Percentiles rank a stretch among this genome's conserved stretches.
Evolutionary conservation across 2,113 vertebrate species (phyloP).

Genomic region (Cercocebus atys): DNA sequence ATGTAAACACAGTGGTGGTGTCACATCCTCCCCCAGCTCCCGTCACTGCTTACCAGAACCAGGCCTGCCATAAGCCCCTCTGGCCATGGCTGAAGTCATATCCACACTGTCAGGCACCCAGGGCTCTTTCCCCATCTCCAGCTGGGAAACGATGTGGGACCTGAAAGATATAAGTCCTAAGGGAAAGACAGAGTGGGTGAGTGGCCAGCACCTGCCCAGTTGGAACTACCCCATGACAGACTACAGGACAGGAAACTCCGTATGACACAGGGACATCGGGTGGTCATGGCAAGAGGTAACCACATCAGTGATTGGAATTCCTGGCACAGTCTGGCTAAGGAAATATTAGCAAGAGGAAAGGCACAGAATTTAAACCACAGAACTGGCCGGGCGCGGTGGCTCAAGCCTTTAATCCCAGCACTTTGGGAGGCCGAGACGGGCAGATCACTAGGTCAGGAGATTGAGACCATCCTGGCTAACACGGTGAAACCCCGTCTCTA

Average conservation of each 20-base stretch:
- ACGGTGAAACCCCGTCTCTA: no score
- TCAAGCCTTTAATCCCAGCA: no score
- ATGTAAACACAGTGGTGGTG: neutral
- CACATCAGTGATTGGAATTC: neutral
- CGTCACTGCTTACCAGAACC: slow-evolving; percentile 33
- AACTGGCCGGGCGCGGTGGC: neutral
- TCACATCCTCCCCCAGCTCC: neutral
- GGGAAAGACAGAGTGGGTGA: neutral
- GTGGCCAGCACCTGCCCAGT: neutral
- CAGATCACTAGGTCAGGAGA: no score
- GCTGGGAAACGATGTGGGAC: neutral
- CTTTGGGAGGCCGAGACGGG: no score
- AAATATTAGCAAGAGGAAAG: neutral
- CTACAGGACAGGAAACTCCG: neutral
- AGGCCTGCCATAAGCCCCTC: neutral
- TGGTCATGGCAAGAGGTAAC: neutral
- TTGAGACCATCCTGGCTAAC: no score
- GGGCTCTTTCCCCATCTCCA: slow-evolving; percentile 35
- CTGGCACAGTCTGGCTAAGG: neutral
- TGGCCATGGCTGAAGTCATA: slow-evolving; percentile 13
- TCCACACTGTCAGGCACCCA: slow-evolving; percentile 51
- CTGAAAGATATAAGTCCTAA: slow-evolving; percentile 53
- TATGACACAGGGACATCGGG: neutral
- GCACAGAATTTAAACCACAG: neutral
- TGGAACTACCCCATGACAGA: neutral